Evolutionary conservation across 2,113 vertebrate genomes (phyloP).

Genomic region (Cinclus mexicanus): DNA sequence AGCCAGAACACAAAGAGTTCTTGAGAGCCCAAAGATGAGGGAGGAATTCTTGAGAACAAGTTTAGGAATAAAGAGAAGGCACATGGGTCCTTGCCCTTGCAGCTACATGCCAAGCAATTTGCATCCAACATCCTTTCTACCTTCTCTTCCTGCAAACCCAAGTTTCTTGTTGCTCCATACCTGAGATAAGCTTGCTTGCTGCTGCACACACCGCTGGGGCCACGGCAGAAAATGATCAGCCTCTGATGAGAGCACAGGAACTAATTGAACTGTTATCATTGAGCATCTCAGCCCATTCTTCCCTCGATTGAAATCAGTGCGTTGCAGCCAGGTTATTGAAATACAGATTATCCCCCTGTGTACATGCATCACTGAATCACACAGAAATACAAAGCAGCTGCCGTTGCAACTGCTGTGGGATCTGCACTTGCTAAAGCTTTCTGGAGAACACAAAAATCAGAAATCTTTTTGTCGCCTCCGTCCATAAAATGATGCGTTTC

Average conservation of each 20-base stretch:
- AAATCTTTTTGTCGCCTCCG: background rate
- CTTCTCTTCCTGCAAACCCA: background rate
- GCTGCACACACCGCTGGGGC: background rate
- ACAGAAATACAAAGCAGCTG: background rate
- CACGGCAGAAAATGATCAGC: background rate
- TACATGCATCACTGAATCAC: background rate
- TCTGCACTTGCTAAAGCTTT: background rate
- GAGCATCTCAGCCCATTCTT: background rate
- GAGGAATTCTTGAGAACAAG: background rate
- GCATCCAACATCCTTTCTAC: background rate
- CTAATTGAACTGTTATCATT: slow-evolving; percentile 14
- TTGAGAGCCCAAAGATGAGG: background rate
- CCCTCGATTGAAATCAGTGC: background rate
- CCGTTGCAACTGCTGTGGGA: background rate
- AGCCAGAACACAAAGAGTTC: background rate
- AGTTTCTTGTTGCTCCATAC: background rate
- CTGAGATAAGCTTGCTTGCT: background rate
- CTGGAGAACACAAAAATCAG: background rate
- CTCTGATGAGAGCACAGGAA: background rate
- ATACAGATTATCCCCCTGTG: background rate
- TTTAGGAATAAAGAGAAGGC: background rate
- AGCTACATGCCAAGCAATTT: background rate
- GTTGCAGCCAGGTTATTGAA: background rate
- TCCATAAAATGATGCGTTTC: background rate
- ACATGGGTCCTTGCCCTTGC: background rate